Evolutionary conservation across 2,113 vertebrate genomes (phyloP), one percentile per base, ranked within the genome.

Genomic region (Coryphaenoides rupestris): DNA sequence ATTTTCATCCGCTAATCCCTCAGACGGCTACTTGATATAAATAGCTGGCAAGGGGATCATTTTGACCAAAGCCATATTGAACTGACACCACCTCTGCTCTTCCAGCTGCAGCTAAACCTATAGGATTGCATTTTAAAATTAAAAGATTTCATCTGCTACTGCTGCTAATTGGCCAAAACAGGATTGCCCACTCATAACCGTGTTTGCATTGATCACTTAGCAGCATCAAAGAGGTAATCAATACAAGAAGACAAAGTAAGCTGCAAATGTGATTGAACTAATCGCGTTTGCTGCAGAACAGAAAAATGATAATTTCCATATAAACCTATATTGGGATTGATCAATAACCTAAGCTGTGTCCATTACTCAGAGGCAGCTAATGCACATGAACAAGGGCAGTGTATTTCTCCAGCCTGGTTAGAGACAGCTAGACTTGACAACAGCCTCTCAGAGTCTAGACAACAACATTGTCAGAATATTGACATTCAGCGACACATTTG

Each of bases 221-320:
- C 75, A 72, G 70, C 82, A 46, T 62, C 85, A 87, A 86, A 65
- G 72, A 77, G 76, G 69, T 85, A 90, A 94, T 96, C 93, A 90
- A 98, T 98, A 90, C 22, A 50, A 63, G 60, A 83, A 74, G 69
- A 75, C 73, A 81, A 91, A 64, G 62, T 90, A 89, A 94, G 94
- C 93, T 92, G 93, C 82, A 95, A 98, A 98, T 93, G 82, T 91
- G 88, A 94, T 93, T 92, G 86, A 83, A 82, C 65, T 92, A 96
- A 98, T 96, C 94, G 90, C 89, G 84, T 96, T 95, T 92, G 84
- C 84, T 62, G 56, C 87, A 67, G 82, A 92, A 85, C 75, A 75
- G 70, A 79, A 76, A 84, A 87, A 91, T 90, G 75, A 90, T 89
- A 80, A 92, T 91, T 90, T 89, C 83, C 77, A 87, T 87, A 88